Percentiles rank a stretch among this genome's conserved stretches.
Conservation (phyloP, 2,888 invertebrate genomes). For the Amblyjoppa fuscipennis region DNA sequence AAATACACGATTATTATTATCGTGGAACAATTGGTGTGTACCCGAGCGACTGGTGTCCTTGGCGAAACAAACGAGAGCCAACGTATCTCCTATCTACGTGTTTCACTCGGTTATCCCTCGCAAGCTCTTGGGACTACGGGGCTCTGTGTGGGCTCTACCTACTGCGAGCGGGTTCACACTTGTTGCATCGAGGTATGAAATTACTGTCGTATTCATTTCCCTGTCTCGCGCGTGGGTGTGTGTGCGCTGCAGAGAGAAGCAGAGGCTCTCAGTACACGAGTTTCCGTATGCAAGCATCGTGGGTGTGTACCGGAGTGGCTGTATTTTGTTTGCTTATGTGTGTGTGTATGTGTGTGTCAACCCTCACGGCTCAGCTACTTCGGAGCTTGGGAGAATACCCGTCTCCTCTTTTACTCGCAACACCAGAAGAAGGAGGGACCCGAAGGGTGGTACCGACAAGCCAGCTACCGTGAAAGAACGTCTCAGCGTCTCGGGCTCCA, state of each 20-base stretch:
- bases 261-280: not conserved
- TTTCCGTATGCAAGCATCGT: not conserved
- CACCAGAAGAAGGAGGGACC: conserved; percentile 11
- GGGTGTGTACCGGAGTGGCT: not conserved
- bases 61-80: conserved; percentile 46
- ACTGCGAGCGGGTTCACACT: conserved; percentile 61
- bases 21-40: not conserved
- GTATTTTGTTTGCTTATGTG: not conserved
- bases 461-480: conserved; percentile 59
- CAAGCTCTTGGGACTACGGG: conserved; percentile 47
- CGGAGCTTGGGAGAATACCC: conserved; percentile 33
- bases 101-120: conserved; percentile 59
- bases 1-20: not conserved
- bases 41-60: conserved; percentile 19
- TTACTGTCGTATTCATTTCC: conserved; percentile 65
- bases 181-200: conserved; percentile 68
- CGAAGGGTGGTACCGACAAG: not conserved
- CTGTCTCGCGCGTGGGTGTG: conserved; percentile 26
- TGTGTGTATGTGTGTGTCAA: conserved; percentile 3
- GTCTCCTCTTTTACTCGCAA: conserved; percentile 15
- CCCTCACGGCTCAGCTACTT: conserved; percentile 35
- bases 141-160: conserved; percentile 48
- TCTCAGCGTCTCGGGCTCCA: conserved; percentile 53
- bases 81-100: conserved; percentile 48
- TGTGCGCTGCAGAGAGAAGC: not conserved